Percentiles rank a stretch among this genome's conserved stretches.
Conservation (phyloP, 2,113 vertebrate genomes). For the Calidris pygmaea region DNA sequence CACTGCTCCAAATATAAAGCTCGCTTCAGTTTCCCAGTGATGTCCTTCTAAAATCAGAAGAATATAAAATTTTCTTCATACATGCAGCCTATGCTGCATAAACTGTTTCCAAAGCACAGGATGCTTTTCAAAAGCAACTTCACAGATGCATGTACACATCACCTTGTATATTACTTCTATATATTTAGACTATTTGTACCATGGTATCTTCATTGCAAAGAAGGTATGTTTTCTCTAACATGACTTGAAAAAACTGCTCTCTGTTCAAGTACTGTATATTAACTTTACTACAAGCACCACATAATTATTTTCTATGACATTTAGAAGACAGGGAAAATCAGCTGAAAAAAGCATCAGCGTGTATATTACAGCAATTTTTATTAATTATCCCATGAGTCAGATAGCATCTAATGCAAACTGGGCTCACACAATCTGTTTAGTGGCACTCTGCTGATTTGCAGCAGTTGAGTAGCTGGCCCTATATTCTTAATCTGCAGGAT, state of each 20-base stretch:
- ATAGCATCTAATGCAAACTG: conserved; percentile 4
- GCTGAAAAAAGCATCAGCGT: neutral
- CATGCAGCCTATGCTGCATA: neutral
- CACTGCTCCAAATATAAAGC: neutral
- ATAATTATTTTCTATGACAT: neutral
- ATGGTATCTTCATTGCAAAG: neutral
- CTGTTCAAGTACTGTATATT: neutral
- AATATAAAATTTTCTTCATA: neutral
- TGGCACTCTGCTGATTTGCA: neutral
- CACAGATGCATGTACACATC: neutral
- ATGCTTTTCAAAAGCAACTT: neutral
- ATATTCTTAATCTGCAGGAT: neutral
- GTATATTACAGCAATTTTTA: neutral
- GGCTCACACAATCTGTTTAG: neutral
- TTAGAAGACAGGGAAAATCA: neutral
- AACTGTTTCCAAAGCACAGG: neutral
- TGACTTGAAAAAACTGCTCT: neutral
- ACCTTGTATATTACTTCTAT: neutral
- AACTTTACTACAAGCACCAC: neutral
- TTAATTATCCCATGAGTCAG: conserved; percentile 42
- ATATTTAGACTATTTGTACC: neutral
- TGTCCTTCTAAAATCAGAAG: neutral
- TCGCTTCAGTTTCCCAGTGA: neutral
- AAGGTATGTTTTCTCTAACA: neutral
- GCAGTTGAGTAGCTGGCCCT: neutral